Percentiles rank a stretch among this genome's conserved stretches.
Conservation (phyloP, 2,113 vertebrate species). For the Microcebus lehilahytsara region DNA sequence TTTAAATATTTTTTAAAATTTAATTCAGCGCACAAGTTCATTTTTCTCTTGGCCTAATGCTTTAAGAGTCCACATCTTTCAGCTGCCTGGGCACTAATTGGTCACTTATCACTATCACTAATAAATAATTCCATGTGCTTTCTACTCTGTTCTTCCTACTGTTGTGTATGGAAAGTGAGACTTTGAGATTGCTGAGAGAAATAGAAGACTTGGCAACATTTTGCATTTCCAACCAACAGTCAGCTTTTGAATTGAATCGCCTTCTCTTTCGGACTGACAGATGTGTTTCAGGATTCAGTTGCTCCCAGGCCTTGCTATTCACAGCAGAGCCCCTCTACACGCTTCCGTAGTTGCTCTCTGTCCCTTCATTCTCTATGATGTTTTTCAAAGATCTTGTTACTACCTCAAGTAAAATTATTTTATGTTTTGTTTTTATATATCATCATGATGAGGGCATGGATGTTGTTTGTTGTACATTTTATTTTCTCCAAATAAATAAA, state of each 20-base stretch:
- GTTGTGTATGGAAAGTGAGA: background rate
- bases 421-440: background rate
- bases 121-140: rapidly evolving
- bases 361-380: background rate
- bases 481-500: background rate
- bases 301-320: rapidly evolving
- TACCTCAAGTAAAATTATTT: background rate
- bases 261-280: background rate
- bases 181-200: background rate
- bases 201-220: rapidly evolving
- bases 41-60: background rate
- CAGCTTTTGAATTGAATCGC: rapidly evolving
- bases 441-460: background rate
- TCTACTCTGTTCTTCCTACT: background rate
- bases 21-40: background rate
- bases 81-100: background rate
- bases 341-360: rapidly evolving
- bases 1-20: background rate
- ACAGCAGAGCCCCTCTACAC: rapidly evolving
- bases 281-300: background rate
- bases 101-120: background rate
- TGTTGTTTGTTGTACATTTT: background rate
- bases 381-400: background rate
- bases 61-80: background rate
- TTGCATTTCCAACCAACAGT: background rate